Conservation (phyloP, 1,140 invertebrate genomes). For the Scaptomyza pallida region DNA sequence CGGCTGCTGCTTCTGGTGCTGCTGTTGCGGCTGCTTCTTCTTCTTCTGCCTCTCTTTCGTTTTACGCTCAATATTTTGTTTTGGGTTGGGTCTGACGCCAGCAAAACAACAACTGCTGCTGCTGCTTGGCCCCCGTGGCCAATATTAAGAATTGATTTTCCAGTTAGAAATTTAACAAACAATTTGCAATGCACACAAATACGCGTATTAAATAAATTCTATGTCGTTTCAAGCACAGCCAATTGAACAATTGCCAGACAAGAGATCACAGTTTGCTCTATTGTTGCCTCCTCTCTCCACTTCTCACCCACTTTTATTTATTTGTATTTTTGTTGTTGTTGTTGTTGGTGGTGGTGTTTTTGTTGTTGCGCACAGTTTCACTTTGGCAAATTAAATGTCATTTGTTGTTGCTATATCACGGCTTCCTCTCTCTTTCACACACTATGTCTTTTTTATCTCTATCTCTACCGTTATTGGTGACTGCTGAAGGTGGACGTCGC, state of each 20-base stretch:
- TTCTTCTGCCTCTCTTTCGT: slow-evolving; percentile 39
- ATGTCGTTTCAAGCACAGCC: slow-evolving; percentile 71
- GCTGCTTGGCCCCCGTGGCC: slow-evolving; percentile 61
- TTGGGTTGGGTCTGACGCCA: slow-evolving; percentile 70
- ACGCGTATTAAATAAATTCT: slow-evolving; percentile 66
- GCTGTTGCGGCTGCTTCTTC: slow-evolving; percentile 54
- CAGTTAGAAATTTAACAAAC: slow-evolving; percentile 62
- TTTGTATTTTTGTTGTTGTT: slow-evolving; percentile 50
- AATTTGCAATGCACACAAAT: slow-evolving; percentile 63
- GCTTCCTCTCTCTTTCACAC: slow-evolving; percentile 15
- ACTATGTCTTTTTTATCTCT: slow-evolving; percentile 15
- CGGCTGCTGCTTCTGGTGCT: slow-evolving; percentile 66
- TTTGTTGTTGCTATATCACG: slow-evolving; percentile 62
- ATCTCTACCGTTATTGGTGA: slow-evolving; percentile 67
- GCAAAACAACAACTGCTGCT: slow-evolving; percentile 68
- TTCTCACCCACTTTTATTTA: slow-evolving; percentile 47
- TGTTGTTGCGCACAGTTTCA: slow-evolving; percentile 67
- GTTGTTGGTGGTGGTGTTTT: too few relatives aligned
- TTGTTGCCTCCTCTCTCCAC: slow-evolving; percentile 15
- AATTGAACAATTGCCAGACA: slow-evolving; percentile 75
- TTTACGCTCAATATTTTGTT: slow-evolving; percentile 66
- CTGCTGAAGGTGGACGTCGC: slow-evolving; percentile 43
- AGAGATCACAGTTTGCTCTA: slow-evolving; percentile 74
- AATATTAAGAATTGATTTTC: slow-evolving; percentile 74
- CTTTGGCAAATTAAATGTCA: slow-evolving; percentile 69